phyloP scores from a whole-genome alignment of 2,888 invertebrate species.

The Cepaea hortensis region DNA sequence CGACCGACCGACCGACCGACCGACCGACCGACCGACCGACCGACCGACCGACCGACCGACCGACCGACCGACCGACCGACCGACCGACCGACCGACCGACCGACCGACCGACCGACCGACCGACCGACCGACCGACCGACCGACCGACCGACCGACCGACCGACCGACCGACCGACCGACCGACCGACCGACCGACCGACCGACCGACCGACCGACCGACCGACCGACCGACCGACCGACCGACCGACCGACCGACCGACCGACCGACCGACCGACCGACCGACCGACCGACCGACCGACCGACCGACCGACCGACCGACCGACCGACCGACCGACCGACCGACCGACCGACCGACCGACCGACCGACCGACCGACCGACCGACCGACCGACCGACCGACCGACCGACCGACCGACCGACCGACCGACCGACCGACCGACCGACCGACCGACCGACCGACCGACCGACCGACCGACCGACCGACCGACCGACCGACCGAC shows the following conservation, averaged over 20 bases:
- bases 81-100: too few species aligned
- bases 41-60: background rate
- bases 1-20: background rate
- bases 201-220: too few species aligned
- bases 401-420: background rate
- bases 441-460: too few species aligned
- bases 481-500: constrained; percentile 23
- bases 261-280: background rate
- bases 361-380: constrained; percentile 16
- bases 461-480: background rate
- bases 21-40: background rate
- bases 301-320: background rate
- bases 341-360: background rate
- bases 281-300: background rate
- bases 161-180: background rate
- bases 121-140: background rate
- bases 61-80: background rate
- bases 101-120: constrained; percentile 23
- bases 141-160: background rate
- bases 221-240: constrained; percentile 5
- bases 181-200: background rate
- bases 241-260: constrained; percentile 13
- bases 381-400: background rate
- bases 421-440: background rate
- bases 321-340: too few species aligned